Conservation (phyloP, 1,140 invertebrate genomes). For the Cotesia chilonis region DNA sequence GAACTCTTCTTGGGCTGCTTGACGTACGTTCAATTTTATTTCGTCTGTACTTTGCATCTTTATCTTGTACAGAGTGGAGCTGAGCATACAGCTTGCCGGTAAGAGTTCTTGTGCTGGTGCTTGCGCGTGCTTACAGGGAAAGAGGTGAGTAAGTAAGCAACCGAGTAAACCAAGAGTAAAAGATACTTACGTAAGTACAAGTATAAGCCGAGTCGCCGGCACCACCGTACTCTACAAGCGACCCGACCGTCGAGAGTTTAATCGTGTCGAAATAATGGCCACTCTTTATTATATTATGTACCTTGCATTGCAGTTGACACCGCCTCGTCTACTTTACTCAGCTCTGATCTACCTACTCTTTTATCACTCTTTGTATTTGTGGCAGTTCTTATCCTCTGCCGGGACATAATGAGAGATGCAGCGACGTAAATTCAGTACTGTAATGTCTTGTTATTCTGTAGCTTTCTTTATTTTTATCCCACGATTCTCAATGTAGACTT, state of each 20-base stretch:
- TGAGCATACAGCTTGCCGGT: no score
- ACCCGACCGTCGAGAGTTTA: slow-evolving; percentile 43
- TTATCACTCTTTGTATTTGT: slow-evolving; percentile 4
- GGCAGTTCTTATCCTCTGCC: background rate
- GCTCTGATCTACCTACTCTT: slow-evolving; percentile 17
- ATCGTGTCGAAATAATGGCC: slow-evolving; percentile 62
- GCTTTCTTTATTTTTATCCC: no score
- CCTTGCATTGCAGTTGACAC: slow-evolving; percentile 46
- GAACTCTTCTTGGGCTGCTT: slow-evolving; percentile 40
- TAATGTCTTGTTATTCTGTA: no score
- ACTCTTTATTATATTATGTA: slow-evolving; percentile 54
- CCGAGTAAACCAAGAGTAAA: background rate
- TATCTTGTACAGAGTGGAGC: no score
- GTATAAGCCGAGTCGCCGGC: slow-evolving; percentile 22
- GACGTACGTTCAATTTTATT: slow-evolving; percentile 63
- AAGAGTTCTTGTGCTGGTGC: slow-evolving; percentile 10
- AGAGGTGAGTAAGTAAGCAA: slow-evolving; percentile 18
- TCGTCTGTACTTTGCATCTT: slow-evolving; percentile 39
- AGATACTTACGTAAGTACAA: slow-evolving; percentile 47
- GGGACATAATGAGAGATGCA: background rate
- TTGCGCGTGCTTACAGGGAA: slow-evolving; percentile 38
- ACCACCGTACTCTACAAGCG: slow-evolving; percentile 24
- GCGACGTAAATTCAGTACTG: slow-evolving; percentile 3
- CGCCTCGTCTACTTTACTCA: slow-evolving; percentile 29
- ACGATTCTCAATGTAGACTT: no score